Percentiles rank a stretch among this genome's conserved stretches.
These are phyloP conservation scores for Amphiduros pacificus DNA, from an alignment of 2,888 invertebrate genomes.

Conservation along the genomic window DNA sequence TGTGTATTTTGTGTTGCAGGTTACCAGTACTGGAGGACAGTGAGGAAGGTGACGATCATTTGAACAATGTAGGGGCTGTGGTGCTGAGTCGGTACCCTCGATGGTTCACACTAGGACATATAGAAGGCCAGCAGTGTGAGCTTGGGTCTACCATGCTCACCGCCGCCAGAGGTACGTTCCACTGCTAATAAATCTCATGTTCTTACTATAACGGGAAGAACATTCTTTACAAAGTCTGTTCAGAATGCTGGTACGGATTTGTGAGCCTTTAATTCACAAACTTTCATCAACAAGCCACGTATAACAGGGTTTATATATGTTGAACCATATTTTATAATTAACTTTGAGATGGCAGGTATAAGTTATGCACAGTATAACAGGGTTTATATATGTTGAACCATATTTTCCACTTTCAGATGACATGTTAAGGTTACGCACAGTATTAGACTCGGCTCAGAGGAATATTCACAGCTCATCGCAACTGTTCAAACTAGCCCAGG, in stretches of 20 bases:
- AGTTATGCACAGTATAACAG: too few relatives aligned
- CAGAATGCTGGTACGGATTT: too few relatives aligned
- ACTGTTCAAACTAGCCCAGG: slow-evolving; percentile 81
- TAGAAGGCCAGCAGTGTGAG: slow-evolving; percentile 80
- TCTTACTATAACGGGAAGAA: too few relatives aligned
- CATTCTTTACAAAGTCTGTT: too few relatives aligned
- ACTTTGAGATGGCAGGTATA: too few relatives aligned
- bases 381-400: too few relatives aligned
- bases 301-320: too few relatives aligned
- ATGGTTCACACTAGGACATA: slow-evolving; percentile 80
- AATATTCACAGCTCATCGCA: slow-evolving; percentile 84
- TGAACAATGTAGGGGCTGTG: slow-evolving; percentile 53
- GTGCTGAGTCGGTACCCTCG: slow-evolving; percentile 69
- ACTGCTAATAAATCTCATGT: background rate
- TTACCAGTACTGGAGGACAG: slow-evolving; percentile 76
- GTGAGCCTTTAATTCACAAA: too few relatives aligned
- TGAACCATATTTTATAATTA: too few relatives aligned
- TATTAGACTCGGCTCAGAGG: slow-evolving; percentile 76
- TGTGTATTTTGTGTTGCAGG: too few relatives aligned
- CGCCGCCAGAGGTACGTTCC: slow-evolving; percentile 68
- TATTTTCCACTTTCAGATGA: slow-evolving; percentile 63
- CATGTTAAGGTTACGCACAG: slow-evolving; percentile 71
- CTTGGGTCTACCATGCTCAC: slow-evolving; percentile 77
- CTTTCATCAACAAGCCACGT: too few relatives aligned
- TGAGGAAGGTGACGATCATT: slow-evolving; percentile 65